Evolutionary conservation across 2,888 invertebrate species (phyloP).

Genomic region (Imbricaverruca yamaguchii): DNA sequence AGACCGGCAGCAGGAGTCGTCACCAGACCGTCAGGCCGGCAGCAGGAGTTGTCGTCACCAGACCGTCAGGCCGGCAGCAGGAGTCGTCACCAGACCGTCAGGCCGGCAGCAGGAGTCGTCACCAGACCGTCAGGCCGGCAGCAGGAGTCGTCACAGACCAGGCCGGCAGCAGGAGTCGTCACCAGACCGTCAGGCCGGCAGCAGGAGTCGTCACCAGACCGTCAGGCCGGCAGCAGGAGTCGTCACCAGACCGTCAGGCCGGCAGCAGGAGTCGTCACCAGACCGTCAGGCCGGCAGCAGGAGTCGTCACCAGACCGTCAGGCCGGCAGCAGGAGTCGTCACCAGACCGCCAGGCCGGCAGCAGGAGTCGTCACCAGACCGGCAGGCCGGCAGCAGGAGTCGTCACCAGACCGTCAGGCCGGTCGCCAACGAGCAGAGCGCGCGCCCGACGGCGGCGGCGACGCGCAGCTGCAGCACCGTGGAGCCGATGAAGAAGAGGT

Average conservation of each 20-base stretch:
- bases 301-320: neutral
- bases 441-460: neutral
- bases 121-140: neutral
- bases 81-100: neutral
- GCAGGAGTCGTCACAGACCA: neutral
- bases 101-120: neutral
- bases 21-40: too few relatives aligned
- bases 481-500: constrained; percentile 32
- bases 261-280: too few relatives aligned
- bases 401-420: neutral
- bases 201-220: too few relatives aligned
- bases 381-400: neutral
- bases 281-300: too few relatives aligned
- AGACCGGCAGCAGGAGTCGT: too few relatives aligned
- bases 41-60: neutral
- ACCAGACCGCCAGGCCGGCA: neutral
- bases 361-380: neutral
- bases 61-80: neutral
- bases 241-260: too few relatives aligned
- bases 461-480: constrained; percentile 26
- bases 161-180: too few relatives aligned
- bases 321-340: neutral
- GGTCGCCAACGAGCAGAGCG: neutral
- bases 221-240: too few relatives aligned
- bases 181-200: neutral